Evolutionary conservation across 2,113 vertebrate species (phyloP).

Genomic region (Notechis scutatus): DNA sequence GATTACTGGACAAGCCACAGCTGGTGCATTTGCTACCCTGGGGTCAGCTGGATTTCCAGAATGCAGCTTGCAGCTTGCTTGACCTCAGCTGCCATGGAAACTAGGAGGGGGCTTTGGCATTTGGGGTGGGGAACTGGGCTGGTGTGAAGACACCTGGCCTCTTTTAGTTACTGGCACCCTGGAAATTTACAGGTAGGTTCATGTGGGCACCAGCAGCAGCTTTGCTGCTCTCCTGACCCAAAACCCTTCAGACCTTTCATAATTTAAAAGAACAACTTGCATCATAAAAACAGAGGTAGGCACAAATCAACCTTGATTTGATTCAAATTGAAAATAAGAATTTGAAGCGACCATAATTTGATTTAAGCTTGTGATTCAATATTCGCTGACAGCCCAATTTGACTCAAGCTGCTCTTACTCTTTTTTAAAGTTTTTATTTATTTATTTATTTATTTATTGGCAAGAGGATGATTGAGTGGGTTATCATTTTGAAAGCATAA

Average conservation of each 20-base stretch:
- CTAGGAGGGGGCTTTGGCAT: no score
- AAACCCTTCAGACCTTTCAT: background rate
- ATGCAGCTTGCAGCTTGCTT: no score
- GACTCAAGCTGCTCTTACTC: no score
- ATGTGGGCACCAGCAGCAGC: background rate
- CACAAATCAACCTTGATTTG: background rate
- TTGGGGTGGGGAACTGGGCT: no score
- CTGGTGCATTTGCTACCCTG: background rate
- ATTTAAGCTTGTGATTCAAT: background rate
- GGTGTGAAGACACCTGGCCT: background rate
- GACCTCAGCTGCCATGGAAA: no score
- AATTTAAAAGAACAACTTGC: background rate
- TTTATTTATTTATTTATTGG: no score
- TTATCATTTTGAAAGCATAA: no score
- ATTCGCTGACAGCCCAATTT: background rate
- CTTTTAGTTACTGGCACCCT: background rate
- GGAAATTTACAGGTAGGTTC: background rate
- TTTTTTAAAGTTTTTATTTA: no score
- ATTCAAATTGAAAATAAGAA: background rate
- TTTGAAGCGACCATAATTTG: background rate
- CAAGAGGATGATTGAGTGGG: no score
- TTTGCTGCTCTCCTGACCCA: background rate
- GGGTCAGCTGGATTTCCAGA: no score
- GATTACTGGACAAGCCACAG: background rate
- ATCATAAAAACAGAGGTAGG: background rate